Evolutionary conservation across 2,888 invertebrate genomes (phyloP).

Genomic region (Eupithecia vulgata): DNA sequence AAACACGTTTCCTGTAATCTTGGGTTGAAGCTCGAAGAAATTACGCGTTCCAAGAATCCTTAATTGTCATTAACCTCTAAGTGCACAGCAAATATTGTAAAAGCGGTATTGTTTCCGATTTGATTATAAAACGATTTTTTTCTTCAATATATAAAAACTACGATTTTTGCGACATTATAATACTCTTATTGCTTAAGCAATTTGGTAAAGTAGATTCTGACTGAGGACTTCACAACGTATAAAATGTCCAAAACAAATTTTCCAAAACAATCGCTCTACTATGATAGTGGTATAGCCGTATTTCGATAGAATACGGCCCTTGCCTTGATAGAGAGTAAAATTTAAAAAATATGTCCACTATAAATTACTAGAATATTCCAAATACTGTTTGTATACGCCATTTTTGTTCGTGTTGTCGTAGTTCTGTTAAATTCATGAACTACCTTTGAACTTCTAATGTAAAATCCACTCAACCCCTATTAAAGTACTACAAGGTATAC

Average conservation of each 20-base stretch:
- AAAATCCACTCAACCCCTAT: not conserved
- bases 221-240: too few species aligned
- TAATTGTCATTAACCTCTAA: conserved; percentile 32
- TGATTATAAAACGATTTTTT: not conserved
- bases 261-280: too few species aligned
- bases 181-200: not conserved
- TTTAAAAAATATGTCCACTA: not conserved
- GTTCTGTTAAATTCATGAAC: not conserved
- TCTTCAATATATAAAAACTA: not conserved
- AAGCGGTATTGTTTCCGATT: conserved; percentile 19
- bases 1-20: conserved; percentile 33
- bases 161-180: not conserved
- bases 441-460: not conserved
- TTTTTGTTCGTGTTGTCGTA: not conserved
- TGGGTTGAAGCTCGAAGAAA: conserved; percentile 30
- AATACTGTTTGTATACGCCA: not conserved
- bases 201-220: not conserved
- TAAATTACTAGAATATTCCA: not conserved
- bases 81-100: conserved; percentile 28
- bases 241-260: too few species aligned
- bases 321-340: not conserved
- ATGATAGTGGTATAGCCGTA: too few species aligned
- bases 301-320: too few species aligned
- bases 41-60: conserved; percentile 29
- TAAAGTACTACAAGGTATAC: not conserved